Evolutionary conservation across 2,888 invertebrate species (phyloP).

Genomic region (Acrocyrtus sp.): DNA sequence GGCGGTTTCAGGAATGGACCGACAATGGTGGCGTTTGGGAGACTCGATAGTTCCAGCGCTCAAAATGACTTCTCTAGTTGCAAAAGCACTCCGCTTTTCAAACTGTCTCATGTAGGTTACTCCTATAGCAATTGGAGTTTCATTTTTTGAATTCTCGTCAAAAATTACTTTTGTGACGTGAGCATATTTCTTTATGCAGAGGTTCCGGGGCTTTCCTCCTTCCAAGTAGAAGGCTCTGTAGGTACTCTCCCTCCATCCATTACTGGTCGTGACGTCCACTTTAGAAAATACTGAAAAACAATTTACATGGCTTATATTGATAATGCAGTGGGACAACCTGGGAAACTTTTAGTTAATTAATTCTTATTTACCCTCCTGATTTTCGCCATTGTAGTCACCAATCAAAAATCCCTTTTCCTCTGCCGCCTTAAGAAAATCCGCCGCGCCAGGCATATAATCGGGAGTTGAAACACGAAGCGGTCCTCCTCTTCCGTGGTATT

Average conservation of each 20-base stretch:
- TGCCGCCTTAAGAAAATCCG: slow-evolving; percentile 24
- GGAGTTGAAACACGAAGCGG: slow-evolving; percentile 12
- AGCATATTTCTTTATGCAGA: slow-evolving; percentile 50
- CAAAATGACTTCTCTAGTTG: slow-evolving; percentile 39
- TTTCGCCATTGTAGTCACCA: slow-evolving; percentile 35
- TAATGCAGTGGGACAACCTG: too few relatives aligned
- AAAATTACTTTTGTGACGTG: slow-evolving; percentile 48
- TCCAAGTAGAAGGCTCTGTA: slow-evolving; percentile 35
- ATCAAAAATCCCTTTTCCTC: slow-evolving; percentile 21
- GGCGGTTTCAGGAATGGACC: slow-evolving; percentile 37
- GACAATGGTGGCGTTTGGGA: slow-evolving; percentile 24
- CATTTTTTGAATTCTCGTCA: neutral
- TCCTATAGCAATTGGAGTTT: slow-evolving; percentile 21
- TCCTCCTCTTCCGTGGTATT: slow-evolving; percentile 34
- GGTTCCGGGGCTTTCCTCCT: slow-evolving; percentile 28
- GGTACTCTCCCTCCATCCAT: slow-evolving; percentile 35
- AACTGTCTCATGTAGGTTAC: slow-evolving; percentile 20
- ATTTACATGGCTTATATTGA: too few relatives aligned
- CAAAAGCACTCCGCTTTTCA: slow-evolving; percentile 1
- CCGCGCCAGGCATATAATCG: slow-evolving; percentile 28
- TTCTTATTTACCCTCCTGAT: too few relatives aligned
- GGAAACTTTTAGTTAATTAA: too few relatives aligned
- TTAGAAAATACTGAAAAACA: slow-evolving; percentile 30
- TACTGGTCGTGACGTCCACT: slow-evolving; percentile 23
- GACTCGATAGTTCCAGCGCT: slow-evolving; percentile 34